phyloP scores from a whole-genome alignment of 2,113 vertebrate species.

The Typhlomys cinereus region DNA sequence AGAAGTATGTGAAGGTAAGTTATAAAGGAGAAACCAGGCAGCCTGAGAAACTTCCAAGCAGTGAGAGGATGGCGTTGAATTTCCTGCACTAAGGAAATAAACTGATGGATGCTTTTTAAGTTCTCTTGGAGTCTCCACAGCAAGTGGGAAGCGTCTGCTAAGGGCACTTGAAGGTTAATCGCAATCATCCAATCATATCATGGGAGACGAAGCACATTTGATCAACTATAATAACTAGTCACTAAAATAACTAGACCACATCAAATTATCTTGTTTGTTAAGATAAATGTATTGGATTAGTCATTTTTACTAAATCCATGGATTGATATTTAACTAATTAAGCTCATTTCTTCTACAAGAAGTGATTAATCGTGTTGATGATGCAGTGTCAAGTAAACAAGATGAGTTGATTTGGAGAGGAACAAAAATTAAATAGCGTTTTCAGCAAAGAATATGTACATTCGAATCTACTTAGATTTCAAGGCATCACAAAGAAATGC shows the following conservation, averaged over 20 bases:
- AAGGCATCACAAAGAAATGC: constrained; percentile 15
- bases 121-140: neutral
- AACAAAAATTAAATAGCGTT: constrained; percentile 64
- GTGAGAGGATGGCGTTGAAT: neutral
- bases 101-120: constrained; percentile 25
- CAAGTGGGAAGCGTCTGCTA: constrained; percentile 25
- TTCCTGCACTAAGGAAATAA: constrained; percentile 29
- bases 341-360: constrained; percentile 74
- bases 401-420: constrained; percentile 56
- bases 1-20: constrained; percentile 37
- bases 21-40: constrained; percentile 40
- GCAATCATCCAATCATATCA: constrained; percentile 64
- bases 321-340: constrained; percentile 75
- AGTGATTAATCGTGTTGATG: constrained; percentile 71
- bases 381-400: constrained; percentile 65
- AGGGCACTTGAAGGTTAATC: constrained; percentile 65
- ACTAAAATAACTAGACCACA: constrained; percentile 76
- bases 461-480: constrained; percentile 59
- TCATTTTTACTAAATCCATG: constrained; percentile 68
- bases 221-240: constrained; percentile 76
- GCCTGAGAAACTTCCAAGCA: constrained; percentile 9
- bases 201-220: constrained; percentile 68
- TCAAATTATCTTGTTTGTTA: constrained; percentile 78
- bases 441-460: constrained; percentile 53
- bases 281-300: constrained; percentile 77